phyloP scores from a whole-genome alignment of 2,797 vertebrate species.

The Rhabdophis nuchalis region DNA sequence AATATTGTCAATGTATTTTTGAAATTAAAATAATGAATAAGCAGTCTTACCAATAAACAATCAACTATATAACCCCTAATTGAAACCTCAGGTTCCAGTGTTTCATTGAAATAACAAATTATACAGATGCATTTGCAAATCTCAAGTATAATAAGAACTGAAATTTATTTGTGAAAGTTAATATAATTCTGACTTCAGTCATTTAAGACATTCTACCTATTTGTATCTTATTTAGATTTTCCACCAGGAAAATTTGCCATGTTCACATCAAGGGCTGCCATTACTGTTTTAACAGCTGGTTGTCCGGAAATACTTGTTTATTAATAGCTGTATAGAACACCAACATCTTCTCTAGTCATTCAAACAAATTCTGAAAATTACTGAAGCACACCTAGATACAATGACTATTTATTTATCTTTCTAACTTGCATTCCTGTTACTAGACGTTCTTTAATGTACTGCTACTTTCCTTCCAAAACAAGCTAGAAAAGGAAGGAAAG shows the following conservation, averaged over 20 bases:
- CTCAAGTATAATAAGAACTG: slow-evolving; percentile 12
- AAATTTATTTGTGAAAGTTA: slow-evolving; percentile 39
- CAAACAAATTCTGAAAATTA: slow-evolving; percentile 31
- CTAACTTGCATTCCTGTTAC: neutral
- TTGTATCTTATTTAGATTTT: slow-evolving; percentile 52
- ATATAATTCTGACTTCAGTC: slow-evolving; percentile 43
- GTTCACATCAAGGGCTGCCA: slow-evolving; percentile 37
- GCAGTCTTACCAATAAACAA: slow-evolving; percentile 5
- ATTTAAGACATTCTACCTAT: slow-evolving; percentile 43
- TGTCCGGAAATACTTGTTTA: slow-evolving; percentile 48
- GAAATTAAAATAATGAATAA: neutral
- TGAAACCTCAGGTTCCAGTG: neutral
- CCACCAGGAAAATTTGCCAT: slow-evolving; percentile 50
- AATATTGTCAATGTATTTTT: neutral
- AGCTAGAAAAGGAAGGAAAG: neutral
- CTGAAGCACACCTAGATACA: neutral
- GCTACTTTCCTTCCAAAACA: neutral
- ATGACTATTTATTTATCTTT: slow-evolving; percentile 6
- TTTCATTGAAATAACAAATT: neutral
- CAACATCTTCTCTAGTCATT: slow-evolving; percentile 10
- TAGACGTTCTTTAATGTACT: neutral
- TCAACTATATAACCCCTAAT: neutral
- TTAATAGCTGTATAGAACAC: slow-evolving; percentile 36
- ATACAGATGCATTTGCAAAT: neutral
- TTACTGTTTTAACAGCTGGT: slow-evolving; percentile 64